Percentiles rank a stretch among this genome's conserved stretches.
Evolutionary conservation across 2,113 vertebrate genomes (phyloP).

Genomic region (Chionis minor): DNA sequence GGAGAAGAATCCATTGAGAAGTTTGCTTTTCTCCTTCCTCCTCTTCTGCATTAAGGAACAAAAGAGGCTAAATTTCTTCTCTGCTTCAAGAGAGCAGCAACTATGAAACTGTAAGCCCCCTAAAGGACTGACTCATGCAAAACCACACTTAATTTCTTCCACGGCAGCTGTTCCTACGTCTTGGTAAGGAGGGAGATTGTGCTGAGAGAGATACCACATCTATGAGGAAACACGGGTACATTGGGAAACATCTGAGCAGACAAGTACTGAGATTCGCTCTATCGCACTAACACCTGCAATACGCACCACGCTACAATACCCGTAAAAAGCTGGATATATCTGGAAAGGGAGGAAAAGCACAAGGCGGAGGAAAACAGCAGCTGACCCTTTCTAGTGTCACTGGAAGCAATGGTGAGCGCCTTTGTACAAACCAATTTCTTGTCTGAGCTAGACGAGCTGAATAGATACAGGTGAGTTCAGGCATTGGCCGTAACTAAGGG

Average conservation of each 20-base stretch:
- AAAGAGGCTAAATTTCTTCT: neutral
- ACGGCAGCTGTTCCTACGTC: neutral
- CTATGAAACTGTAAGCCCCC: neutral
- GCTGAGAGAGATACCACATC: neutral
- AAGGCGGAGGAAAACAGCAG: neutral
- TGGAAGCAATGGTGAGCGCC: neutral
- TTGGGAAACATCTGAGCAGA: neutral
- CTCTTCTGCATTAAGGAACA: neutral
- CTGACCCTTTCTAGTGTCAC: neutral
- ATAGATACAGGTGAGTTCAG: neutral
- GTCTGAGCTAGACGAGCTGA: neutral
- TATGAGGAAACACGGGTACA: accelerated
- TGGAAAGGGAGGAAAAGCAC: neutral
- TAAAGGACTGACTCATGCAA: neutral
- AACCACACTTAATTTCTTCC: neutral
- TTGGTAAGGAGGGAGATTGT: neutral
- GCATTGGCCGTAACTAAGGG: neutral
- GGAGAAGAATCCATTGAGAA: neutral
- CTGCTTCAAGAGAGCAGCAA: neutral
- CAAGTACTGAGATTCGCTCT: neutral
- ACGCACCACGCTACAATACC: accelerated
- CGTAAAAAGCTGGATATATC: neutral
- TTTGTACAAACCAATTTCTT: neutral
- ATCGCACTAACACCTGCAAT: neutral
- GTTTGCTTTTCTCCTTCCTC: neutral